These are phyloP conservation scores for Campodea augens DNA, from an alignment of 1,140 invertebrate species.

Conservation along the genomic window DNA sequence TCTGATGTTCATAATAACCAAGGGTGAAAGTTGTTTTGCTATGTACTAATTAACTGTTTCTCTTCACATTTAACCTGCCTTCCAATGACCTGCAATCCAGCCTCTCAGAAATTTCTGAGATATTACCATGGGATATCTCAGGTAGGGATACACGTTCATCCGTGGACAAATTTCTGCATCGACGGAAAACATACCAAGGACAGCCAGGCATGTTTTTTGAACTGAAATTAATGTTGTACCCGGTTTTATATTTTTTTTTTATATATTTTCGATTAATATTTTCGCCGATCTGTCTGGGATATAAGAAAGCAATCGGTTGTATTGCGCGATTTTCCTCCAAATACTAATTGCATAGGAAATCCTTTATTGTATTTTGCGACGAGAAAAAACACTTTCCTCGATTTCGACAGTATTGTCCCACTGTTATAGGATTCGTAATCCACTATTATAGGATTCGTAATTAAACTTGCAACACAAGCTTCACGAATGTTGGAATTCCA, in stretches of 20 bases:
- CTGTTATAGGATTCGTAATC: no score
- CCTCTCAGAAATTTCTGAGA: background rate
- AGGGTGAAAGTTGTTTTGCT: background rate
- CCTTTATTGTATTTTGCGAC: no score
- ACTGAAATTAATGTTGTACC: no score
- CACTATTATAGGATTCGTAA: no score
- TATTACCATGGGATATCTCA: background rate
- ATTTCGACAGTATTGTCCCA: no score
- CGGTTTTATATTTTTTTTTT: no score
- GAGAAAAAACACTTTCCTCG: no score
- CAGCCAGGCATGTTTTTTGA: conserved; percentile 20
- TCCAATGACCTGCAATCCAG: background rate
- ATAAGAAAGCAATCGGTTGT: background rate
- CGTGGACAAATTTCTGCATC: background rate
- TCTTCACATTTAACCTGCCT: background rate
- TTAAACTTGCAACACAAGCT: no score
- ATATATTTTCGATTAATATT: no score
- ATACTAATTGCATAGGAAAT: no score
- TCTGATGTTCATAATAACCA: background rate
- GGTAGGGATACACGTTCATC: background rate
- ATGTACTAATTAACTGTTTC: background rate
- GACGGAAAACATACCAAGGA: conserved; percentile 16
- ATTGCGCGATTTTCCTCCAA: no score
- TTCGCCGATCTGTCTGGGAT: background rate
- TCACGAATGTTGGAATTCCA: no score